phyloP scores from a whole-genome alignment of 1,140 invertebrate genomes.

The Lucilia cuprina region DNA sequence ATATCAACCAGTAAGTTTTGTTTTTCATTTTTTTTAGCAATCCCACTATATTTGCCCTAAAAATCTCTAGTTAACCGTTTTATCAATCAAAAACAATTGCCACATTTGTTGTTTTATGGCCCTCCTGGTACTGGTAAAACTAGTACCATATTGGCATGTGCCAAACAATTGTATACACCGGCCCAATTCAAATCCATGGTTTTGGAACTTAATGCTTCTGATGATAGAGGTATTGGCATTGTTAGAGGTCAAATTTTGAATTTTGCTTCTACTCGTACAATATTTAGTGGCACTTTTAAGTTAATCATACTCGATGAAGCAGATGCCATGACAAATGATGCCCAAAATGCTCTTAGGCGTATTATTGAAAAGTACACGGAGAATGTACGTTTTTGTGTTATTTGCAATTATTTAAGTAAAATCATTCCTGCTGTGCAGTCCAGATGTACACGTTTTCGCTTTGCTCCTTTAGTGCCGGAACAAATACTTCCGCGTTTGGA shows the following conservation, averaged over 20 bases:
- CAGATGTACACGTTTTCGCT: conserved; percentile 95
- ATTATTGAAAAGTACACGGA: conserved; percentile 99
- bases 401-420: conserved; percentile 98
- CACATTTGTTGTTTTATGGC: conserved; percentile 97
- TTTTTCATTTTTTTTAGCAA: not conserved
- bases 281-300: conserved; percentile 94
- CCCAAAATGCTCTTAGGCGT: conserved; percentile 96
- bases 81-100: conserved; percentile 90
- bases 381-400: conserved; percentile 97
- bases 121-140: conserved; percentile 99
- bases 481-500: conserved; percentile 92
- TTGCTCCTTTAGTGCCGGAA: conserved; percentile 84
- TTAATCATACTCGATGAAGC: conserved; percentile 99
- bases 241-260: conserved; percentile 95
- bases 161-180: conserved; percentile 89
- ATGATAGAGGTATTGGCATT: conserved; percentile 97
- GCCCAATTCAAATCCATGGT: conserved; percentile 75
- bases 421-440: conserved; percentile 99
- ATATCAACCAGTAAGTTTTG: conserved; percentile 87
- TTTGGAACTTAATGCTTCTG: conserved; percentile 96
- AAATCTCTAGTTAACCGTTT: conserved; percentile 85
- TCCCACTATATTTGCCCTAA: not conserved
- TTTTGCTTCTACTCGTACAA: conserved; percentile 97
- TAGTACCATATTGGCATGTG: conserved; percentile 96
- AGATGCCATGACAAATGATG: conserved; percentile 99